Base-by-base conservation (phyloP, 2,113 vertebrate genomes). In the Danionella cerebrum region DNA sequence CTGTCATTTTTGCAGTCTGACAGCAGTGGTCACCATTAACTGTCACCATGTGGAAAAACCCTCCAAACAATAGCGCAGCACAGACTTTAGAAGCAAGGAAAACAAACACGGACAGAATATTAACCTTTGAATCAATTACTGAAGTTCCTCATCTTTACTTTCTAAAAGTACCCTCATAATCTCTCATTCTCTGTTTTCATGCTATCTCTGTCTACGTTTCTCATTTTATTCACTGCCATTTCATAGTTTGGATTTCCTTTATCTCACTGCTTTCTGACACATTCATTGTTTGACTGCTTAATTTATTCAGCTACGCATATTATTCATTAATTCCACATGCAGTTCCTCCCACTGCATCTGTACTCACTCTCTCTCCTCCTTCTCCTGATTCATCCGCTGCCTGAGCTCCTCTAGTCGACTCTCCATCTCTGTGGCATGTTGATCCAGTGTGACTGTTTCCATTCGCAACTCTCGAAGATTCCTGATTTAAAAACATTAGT, bases 291-390 rank as follows among this genome's bases (percentile, higher is more conserved):
- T 52, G n/a, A 22, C 22, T 69, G 14, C 9, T n/a, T 47, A 21
- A 52, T 31, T 52, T 38, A 63, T 44, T 33, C 48, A 71, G 41
- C 24, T 45, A 54, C 38, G 42, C 51, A 50, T 10, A n/a, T 22
- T 12, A 35, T 22, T 50, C 55, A 69, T 36, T 35, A 14, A 72
- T 19, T 74, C 51, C 39, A 70, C 70, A 72, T 67, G 24, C 31
- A 7, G n/a, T 22, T 25, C 33, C 6, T 42, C 9, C 8, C 25
- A 29, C 60, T 1, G 18, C 52, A 39, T 18, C 55, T 24, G 66
- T 65, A 91, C 93, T 76, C 78, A 97, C 95, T 77, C 84, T 76
- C 89, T 86, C 76, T 95, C 91, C 70, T 88, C 80, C 70, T 92
- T 97, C 78, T 94, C 90, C 77, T 80, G 87, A 60, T 76, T 89